Percentiles rank a stretch among this genome's conserved stretches.
Evolutionary conservation across 2,888 invertebrate genomes (phyloP).

Genomic region (Pammene fasciana): DNA sequence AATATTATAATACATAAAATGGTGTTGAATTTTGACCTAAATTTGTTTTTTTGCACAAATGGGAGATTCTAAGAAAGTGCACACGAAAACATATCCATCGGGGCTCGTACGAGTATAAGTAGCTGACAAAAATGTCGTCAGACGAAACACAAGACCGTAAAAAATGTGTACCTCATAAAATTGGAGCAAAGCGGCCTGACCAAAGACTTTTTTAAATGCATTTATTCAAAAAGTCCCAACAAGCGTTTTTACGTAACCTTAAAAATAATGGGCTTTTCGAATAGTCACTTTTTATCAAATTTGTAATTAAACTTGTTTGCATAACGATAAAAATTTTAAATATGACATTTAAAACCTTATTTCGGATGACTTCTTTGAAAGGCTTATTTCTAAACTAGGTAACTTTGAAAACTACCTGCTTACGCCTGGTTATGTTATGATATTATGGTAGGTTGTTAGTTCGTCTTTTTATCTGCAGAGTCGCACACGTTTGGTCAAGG

Average conservation of each 20-base stretch:
- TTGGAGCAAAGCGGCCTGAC: constrained; percentile 7
- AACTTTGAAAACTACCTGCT: constrained; percentile 24
- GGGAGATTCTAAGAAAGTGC: too few relatives aligned
- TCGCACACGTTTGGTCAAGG: constrained; percentile 10
- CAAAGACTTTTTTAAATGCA: constrained; percentile 10
- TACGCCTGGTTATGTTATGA: neutral
- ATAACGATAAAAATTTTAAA: constrained; percentile 60
- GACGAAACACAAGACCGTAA: constrained; percentile 11
- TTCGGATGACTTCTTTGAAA: constrained; percentile 38
- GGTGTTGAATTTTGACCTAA: too few relatives aligned
- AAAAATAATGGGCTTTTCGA: constrained; percentile 42
- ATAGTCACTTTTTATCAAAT: constrained; percentile 49
- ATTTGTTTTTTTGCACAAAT: too few relatives aligned
- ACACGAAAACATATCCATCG: neutral
- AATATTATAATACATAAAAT: too few relatives aligned
- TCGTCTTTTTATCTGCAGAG: constrained; percentile 8
- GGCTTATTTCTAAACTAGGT: constrained; percentile 13
- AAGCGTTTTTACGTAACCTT: constrained; percentile 29
- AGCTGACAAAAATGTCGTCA: constrained; percentile 14
- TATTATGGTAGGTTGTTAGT: too few relatives aligned
- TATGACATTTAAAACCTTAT: constrained; percentile 46
- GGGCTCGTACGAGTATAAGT: constrained; percentile 4
- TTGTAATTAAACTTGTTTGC: constrained; percentile 57
- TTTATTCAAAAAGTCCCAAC: neutral
- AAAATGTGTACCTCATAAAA: constrained; percentile 25